Evolutionary conservation across 2,888 invertebrate species (phyloP).

Genomic region (Lottia gigantea): DNA sequence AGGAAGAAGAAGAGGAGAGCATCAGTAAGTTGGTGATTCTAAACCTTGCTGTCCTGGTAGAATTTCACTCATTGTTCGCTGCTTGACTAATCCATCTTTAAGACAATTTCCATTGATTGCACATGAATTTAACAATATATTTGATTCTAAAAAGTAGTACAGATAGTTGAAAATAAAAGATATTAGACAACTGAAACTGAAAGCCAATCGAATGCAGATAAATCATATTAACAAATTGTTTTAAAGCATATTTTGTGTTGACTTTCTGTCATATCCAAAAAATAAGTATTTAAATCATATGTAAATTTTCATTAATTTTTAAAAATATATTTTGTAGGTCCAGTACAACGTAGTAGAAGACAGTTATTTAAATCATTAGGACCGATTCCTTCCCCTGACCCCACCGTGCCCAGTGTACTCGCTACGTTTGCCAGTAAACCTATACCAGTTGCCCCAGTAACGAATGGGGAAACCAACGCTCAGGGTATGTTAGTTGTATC

Average conservation of each 20-base stretch:
- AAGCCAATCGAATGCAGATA: no score
- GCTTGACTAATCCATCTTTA: no score
- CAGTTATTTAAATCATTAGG: slow-evolving; percentile 55
- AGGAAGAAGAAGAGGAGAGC: slow-evolving; percentile 74
- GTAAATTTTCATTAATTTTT: no score
- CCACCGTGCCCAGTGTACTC: slow-evolving; percentile 53
- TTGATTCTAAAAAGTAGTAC: no score
- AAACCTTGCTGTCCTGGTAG: background rate
- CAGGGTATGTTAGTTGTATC: slow-evolving; percentile 9
- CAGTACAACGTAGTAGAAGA: slow-evolving; percentile 51
- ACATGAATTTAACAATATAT: no score
- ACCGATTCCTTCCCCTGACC: slow-evolving; percentile 59
- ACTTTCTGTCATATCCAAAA: no score
- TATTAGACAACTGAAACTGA: no score
- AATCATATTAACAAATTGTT: no score
- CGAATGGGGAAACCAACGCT: slow-evolving; percentile 47
- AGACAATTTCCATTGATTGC: no score
- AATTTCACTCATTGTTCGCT: background rate
- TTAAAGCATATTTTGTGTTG: no score
- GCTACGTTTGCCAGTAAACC: slow-evolving; percentile 54
- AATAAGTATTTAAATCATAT: no score
- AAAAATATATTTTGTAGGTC: slow-evolving; percentile 33
- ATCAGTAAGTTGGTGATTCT: slow-evolving; percentile 28
- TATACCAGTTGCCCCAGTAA: slow-evolving; percentile 17
- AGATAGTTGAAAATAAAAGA: no score